These are phyloP conservation scores for Oxycera nigricornis DNA, from an alignment of 2,888 invertebrate species.

Conservation along the genomic window DNA sequence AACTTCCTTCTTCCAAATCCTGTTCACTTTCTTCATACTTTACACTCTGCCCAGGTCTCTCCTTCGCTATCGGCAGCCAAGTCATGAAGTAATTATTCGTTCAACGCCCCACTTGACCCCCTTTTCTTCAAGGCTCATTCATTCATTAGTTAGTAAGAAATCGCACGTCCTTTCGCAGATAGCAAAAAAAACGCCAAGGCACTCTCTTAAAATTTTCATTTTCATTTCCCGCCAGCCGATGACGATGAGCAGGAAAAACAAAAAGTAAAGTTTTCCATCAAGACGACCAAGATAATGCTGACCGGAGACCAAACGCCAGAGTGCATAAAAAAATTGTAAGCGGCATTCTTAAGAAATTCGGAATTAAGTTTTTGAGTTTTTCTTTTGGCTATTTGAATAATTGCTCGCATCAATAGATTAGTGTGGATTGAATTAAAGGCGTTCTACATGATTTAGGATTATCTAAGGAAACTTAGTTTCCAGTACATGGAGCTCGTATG, in stretches of 20 bases:
- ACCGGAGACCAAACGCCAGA: neutral
- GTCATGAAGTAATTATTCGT: slow-evolving; percentile 46
- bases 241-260: slow-evolving; percentile 3
- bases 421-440: no score
- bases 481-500: no score
- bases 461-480: no score
- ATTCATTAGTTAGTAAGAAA: slow-evolving; percentile 45
- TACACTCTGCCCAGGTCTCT: neutral
- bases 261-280: slow-evolving; percentile 22
- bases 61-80: slow-evolving; percentile 15
- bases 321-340: slow-evolving; percentile 23
- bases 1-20: slow-evolving; percentile 30
- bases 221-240: slow-evolving; percentile 2
- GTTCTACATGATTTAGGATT: no score
- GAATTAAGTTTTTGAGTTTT: neutral
- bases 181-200: neutral
- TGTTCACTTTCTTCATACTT: neutral
- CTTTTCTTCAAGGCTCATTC: slow-evolving; percentile 41
- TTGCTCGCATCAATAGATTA: no score
- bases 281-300: slow-evolving; percentile 3
- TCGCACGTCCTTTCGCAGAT: slow-evolving; percentile 38
- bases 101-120: slow-evolving; percentile 44
- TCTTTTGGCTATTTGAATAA: neutral
- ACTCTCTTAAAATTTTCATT: slow-evolving; percentile 31
- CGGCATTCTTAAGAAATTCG: neutral